phyloP scores from a whole-genome alignment of 2,113 vertebrate genomes.

The Copsychus sechellarum region DNA sequence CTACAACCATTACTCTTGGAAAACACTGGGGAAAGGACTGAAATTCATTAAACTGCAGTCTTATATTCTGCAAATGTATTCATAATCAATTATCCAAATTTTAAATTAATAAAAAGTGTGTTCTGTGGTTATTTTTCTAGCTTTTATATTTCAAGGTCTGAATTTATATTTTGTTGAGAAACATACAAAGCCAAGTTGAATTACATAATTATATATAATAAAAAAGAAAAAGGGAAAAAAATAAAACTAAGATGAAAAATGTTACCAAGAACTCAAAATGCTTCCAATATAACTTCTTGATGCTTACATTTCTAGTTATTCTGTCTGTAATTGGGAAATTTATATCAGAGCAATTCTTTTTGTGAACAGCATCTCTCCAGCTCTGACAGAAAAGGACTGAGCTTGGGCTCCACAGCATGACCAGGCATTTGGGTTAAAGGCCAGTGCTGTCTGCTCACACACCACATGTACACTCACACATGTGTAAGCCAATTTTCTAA shows the following conservation, averaged over 20 bases:
- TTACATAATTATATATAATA: not conserved
- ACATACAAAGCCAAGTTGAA: not conserved
- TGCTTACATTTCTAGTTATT: not conserved
- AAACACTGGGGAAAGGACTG: not conserved
- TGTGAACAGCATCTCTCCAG: not conserved
- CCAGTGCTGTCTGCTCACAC: not conserved
- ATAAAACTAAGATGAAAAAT: accelerated
- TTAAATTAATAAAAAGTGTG: not conserved
- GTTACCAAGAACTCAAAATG: not conserved
- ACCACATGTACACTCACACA: no score
- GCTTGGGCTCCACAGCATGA: not conserved
- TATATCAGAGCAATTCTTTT: not conserved
- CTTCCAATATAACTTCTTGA: not conserved
- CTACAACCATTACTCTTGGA: not conserved
- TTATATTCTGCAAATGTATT: not conserved
- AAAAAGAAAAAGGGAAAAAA: not conserved
- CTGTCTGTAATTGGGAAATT: not conserved
- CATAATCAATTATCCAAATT: not conserved
- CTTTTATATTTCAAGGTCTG: not conserved
- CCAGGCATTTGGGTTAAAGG: not conserved
- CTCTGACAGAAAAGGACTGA: not conserved
- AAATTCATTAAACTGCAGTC: not conserved
- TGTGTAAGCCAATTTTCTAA: not conserved
- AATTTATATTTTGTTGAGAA: not conserved
- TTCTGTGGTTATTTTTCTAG: not conserved